phyloP scores from a whole-genome alignment of 2,797 vertebrate species.

The Cetoscarus ocellatus region DNA sequence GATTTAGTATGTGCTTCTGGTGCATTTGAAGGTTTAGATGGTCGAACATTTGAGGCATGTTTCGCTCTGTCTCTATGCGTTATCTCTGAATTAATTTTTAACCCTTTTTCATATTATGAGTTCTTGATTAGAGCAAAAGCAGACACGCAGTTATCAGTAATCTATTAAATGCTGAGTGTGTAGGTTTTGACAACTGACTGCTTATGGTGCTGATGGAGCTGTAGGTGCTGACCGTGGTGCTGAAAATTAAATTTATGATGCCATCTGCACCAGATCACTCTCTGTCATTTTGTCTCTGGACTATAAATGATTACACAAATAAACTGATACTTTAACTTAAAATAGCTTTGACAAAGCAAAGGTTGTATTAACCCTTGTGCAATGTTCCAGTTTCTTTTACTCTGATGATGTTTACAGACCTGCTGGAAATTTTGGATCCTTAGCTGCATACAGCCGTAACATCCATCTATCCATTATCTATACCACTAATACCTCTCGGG shows the following conservation, averaged over 20 bases:
- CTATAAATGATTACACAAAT: not conserved
- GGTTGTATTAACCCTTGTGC: no score
- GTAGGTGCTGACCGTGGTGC: constrained; percentile 75
- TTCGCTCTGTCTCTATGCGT: not conserved
- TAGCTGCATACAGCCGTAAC: no score
- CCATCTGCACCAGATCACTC: not conserved
- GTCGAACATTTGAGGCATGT: not conserved
- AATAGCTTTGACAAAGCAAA: no score
- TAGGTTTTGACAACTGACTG: not conserved
- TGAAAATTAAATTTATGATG: constrained; percentile 44
- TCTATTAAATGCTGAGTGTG: not conserved
- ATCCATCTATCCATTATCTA: no score
- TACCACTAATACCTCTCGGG: no score
- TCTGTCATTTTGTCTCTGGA: not conserved
- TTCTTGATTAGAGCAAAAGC: not conserved
- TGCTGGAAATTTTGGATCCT: no score
- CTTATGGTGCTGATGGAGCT: not conserved
- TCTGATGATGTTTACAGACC: no score
- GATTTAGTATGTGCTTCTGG: not conserved
- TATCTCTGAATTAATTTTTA: not conserved
- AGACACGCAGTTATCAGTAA: not conserved
- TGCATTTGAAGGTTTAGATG: not conserved
- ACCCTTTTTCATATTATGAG: not conserved
- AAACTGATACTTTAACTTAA: no score
- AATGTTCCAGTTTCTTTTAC: no score